Percentiles rank a stretch among this genome's conserved stretches.
Evolutionary conservation across 1,140 invertebrate species (phyloP).

Genomic region (Drosophila pectinifera): DNA sequence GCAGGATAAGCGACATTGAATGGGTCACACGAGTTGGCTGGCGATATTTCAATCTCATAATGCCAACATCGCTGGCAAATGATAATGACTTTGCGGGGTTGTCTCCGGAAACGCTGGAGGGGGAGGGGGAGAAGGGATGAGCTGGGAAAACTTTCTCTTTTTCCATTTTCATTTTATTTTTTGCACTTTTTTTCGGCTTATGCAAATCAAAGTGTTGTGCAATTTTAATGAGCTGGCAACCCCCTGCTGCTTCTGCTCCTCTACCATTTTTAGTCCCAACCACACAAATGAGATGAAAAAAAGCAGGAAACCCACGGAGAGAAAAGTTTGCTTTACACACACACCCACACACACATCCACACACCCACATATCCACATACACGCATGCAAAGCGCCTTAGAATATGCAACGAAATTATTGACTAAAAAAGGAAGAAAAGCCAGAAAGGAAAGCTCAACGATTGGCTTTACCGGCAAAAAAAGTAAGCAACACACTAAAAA

Average conservation of each 20-base stretch:
- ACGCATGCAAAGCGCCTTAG: slow-evolving; percentile 36
- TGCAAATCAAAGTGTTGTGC: slow-evolving; percentile 81
- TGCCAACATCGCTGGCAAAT: slow-evolving; percentile 45
- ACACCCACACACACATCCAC: slow-evolving; percentile 2
- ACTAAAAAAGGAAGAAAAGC: slow-evolving; percentile 5
- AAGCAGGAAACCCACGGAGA: slow-evolving; percentile 42
- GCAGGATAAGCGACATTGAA: slow-evolving; percentile 47
- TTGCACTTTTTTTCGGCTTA: slow-evolving; percentile 38
- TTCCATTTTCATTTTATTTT: slow-evolving; percentile 1
- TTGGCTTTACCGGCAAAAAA: slow-evolving; percentile 11
- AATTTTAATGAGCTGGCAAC: slow-evolving; percentile 71
- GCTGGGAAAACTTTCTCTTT: slow-evolving; percentile 42
- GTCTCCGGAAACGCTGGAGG: background rate
- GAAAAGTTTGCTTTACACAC: slow-evolving; percentile 15
- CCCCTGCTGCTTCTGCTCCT: slow-evolving; percentile 3
- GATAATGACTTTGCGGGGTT: slow-evolving; percentile 46
- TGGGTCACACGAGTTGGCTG: slow-evolving; percentile 47
- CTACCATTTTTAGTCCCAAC: background rate
- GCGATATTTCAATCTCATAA: slow-evolving; percentile 57
- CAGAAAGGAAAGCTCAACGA: slow-evolving; percentile 4
- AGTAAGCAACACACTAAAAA: slow-evolving; percentile 1
- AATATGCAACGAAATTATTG: slow-evolving; percentile 56
- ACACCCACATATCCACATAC: no score
- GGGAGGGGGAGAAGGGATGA: background rate
- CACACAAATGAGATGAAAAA: slow-evolving; percentile 4